Evolutionary conservation across 2,888 invertebrate species (phyloP).

Genomic region (Sisyra nigra): DNA sequence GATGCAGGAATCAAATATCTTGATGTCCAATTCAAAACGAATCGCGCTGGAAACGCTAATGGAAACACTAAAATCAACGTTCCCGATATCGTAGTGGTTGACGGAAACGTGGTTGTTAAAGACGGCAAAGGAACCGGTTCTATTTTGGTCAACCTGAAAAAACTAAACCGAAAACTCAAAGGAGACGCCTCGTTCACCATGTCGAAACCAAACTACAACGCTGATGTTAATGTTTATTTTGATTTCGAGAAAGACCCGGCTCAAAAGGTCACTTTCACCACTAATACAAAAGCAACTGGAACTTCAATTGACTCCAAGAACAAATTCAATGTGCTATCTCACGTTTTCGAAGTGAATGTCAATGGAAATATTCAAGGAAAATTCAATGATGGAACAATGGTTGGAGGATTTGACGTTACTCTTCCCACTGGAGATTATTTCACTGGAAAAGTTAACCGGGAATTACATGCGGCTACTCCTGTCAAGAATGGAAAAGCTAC

Average conservation of each 20-base stretch:
- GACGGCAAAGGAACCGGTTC: constrained; percentile 48
- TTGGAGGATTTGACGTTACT: constrained; percentile 30
- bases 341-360: constrained; percentile 29
- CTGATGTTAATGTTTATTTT: constrained; percentile 44
- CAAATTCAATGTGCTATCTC: constrained; percentile 28
- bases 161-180: constrained; percentile 41
- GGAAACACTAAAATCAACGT: constrained; percentile 35
- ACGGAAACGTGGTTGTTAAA: constrained; percentile 43
- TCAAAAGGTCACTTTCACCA: constrained; percentile 47
- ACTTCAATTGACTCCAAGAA: constrained; percentile 44
- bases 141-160: constrained; percentile 39
- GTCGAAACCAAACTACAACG: constrained; percentile 40
- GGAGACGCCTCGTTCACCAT: constrained; percentile 42
- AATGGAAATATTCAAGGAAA: constrained; percentile 30
- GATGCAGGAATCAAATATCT: constrained; percentile 32
- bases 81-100: constrained; percentile 31
- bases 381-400: constrained; percentile 26
- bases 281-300: constrained; percentile 37
- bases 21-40: constrained; percentile 36
- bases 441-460: constrained; percentile 24
- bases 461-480: constrained; percentile 17
- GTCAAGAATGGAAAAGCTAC: constrained; percentile 18
- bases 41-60: constrained; percentile 26
- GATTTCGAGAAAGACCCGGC: constrained; percentile 53
- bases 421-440: constrained; percentile 32